phyloP scores from a whole-genome alignment of 1,140 invertebrate species.

The Dendrolimus punctatus region DNA sequence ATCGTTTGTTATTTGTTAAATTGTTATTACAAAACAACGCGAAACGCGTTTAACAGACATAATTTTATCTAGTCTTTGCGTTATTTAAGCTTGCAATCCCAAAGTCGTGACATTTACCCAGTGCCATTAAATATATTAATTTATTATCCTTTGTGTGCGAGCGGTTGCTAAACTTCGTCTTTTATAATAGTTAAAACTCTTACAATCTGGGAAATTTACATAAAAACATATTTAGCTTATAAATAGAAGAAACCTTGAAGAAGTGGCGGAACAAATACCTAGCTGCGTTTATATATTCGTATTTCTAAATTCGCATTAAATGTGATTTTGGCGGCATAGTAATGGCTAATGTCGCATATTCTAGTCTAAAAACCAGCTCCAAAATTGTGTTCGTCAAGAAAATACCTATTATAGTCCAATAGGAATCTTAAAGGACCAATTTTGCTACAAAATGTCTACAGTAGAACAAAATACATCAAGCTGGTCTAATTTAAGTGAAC shows the following conservation, averaged over 20 bases:
- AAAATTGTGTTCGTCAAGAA: conserved; percentile 8
- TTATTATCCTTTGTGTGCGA: conserved; percentile 52
- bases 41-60: conserved; percentile 35
- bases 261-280: no score
- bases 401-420: conserved; percentile 25
- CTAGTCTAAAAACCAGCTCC: not conserved
- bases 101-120: conserved; percentile 36
- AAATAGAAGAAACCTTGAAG: not conserved
- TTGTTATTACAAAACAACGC: conserved; percentile 33
- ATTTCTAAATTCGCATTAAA: not conserved
- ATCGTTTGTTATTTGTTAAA: conserved; percentile 60
- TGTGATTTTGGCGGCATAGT: not conserved
- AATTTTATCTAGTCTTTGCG: conserved; percentile 56
- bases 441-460: conserved; percentile 44
- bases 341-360: conserved; percentile 1
- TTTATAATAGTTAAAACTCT: not conserved
- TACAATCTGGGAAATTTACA: not conserved
- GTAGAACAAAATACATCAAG: conserved; percentile 34
- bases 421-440: conserved; percentile 25
- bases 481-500: conserved; percentile 36
- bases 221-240: conserved; percentile 5
- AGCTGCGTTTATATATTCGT: not conserved
- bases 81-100: conserved; percentile 22
- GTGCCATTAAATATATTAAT: conserved; percentile 58
- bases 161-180: conserved; percentile 2